phyloP scores from a whole-genome alignment of 1,140 invertebrate genomes.

The Sycophaga agraensis region DNA sequence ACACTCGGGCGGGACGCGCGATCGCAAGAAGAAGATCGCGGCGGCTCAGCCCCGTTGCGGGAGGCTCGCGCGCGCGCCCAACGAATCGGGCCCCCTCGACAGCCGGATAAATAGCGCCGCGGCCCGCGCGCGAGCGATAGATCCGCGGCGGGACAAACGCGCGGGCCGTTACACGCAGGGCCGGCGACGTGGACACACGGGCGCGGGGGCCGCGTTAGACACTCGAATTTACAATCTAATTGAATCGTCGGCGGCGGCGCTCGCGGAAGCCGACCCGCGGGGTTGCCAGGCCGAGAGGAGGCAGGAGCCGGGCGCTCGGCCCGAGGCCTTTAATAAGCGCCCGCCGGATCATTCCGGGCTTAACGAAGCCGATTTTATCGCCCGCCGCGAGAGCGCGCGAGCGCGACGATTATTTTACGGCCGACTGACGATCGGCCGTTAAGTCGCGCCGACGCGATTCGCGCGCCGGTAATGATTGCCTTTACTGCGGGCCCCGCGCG shows the following conservation, averaged over 20 bases:
- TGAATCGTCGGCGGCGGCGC: slow-evolving; percentile 8
- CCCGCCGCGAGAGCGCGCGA: background rate
- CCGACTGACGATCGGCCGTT: background rate
- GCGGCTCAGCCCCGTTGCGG: too few species aligned
- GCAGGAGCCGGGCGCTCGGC: background rate
- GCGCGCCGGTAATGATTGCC: background rate
- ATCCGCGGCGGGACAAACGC: too few species aligned
- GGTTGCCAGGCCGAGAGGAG: background rate
- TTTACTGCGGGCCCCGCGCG: background rate
- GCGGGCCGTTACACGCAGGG: too few species aligned
- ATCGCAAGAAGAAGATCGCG: too few species aligned
- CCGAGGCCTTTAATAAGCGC: background rate
- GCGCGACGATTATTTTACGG: slow-evolving; percentile 11
- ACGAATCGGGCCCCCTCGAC: too few species aligned
- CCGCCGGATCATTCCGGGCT: background rate
- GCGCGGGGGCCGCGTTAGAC: background rate
- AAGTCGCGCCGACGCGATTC: background rate
- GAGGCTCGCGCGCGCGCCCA: too few species aligned
- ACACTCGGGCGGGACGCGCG: too few species aligned
- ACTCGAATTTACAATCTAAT: slow-evolving; percentile 20
- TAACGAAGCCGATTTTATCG: slow-evolving; percentile 22
- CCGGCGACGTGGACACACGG: background rate
- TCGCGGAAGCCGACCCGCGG: background rate
- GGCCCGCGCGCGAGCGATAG: too few species aligned
- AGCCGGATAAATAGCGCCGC: too few species aligned